Evolutionary conservation across 2,113 vertebrate genomes (phyloP).

Genomic region (Jacana jacana): DNA sequence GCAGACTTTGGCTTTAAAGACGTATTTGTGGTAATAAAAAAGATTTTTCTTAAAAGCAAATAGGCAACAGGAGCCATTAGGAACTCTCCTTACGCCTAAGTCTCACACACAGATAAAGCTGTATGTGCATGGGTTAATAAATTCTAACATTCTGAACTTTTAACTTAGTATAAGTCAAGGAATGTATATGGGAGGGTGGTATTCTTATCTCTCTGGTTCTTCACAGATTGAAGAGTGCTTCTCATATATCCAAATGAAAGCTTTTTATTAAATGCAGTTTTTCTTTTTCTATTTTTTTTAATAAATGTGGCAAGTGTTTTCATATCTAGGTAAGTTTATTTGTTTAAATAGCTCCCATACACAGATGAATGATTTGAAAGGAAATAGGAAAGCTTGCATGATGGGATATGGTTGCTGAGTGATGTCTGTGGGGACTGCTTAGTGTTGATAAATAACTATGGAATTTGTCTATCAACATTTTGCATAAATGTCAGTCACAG

Average conservation of each 20-base stretch:
- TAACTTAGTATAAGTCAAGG: neutral
- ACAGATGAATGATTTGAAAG: conserved; percentile 35
- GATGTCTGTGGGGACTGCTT: conserved; percentile 35
- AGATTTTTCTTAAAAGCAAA: neutral
- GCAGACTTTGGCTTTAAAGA: neutral
- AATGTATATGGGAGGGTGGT: neutral
- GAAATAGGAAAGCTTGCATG: conserved; percentile 9
- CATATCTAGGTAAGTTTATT: conserved; percentile 23
- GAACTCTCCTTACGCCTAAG: neutral
- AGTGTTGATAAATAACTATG: conserved; percentile 53
- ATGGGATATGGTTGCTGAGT: conserved; percentile 36
- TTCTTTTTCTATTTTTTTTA: neutral
- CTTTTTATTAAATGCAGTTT: neutral
- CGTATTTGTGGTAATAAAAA: neutral
- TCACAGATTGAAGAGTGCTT: neutral
- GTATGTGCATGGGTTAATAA: neutral
- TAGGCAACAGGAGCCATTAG: neutral
- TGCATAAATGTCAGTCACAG: conserved; percentile 17
- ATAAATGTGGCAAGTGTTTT: neutral
- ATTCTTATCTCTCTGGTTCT: neutral
- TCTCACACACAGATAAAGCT: neutral
- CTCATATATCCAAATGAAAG: neutral
- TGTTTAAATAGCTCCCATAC: conserved; percentile 33
- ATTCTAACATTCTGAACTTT: neutral
- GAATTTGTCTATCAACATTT: conserved; percentile 61